These are phyloP conservation scores for Athene noctua DNA, from an alignment of 2,113 vertebrate genomes.

Conservation along the genomic window DNA sequence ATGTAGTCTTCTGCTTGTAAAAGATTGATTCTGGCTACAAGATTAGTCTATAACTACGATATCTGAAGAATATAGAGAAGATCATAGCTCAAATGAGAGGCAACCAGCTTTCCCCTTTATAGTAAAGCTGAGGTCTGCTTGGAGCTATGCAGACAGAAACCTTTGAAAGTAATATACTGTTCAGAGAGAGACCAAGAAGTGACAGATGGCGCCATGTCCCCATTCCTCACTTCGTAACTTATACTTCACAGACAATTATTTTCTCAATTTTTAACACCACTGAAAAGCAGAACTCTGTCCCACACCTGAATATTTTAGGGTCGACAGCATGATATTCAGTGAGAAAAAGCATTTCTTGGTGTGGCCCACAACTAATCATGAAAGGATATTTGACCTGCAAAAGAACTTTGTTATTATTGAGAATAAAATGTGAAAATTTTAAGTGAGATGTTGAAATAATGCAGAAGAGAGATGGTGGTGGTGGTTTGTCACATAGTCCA, in stretches of 20 bases:
- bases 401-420: background rate
- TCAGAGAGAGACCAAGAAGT: background rate
- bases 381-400: background rate
- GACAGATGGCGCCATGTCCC: background rate
- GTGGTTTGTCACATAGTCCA: background rate
- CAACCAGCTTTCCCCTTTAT: background rate
- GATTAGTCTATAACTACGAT: background rate
- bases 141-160: background rate
- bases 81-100: background rate
- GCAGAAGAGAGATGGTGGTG: background rate
- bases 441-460: background rate
- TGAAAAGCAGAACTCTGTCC: background rate
- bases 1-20: background rate
- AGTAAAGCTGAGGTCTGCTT: background rate
- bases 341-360: background rate
- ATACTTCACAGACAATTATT: background rate
- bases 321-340: background rate
- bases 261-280: background rate
- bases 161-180: background rate
- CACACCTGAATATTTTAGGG: background rate
- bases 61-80: background rate
- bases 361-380: background rate
- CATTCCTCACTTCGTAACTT: background rate
- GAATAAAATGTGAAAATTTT: background rate
- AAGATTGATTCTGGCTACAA: background rate